Conservation (phyloP, 2,113 vertebrate species). For the Ageneiosus marmoratus region DNA sequence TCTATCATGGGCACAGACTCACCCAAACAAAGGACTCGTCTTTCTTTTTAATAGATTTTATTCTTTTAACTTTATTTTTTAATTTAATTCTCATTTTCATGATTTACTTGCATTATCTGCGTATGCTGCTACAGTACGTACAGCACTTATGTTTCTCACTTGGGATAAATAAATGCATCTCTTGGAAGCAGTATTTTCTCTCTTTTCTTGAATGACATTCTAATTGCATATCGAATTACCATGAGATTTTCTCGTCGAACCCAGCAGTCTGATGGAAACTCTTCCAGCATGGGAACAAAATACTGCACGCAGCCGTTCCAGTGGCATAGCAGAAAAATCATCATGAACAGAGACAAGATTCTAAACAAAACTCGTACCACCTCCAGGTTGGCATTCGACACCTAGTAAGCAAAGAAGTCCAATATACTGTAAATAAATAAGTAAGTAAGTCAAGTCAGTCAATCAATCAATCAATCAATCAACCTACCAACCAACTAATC, state of each 20-base stretch:
- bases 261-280: conserved; percentile 75
- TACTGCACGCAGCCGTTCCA: conserved; percentile 80
- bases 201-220: neutral
- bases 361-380: conserved; percentile 69
- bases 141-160: neutral
- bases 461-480: no score
- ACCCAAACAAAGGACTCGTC: neutral
- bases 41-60: neutral
- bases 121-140: neutral
- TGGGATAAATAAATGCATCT: neutral
- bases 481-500: no score
- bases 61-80: neutral
- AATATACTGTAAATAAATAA: neutral
- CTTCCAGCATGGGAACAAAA: conserved; percentile 75
- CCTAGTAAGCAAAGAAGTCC: conserved; percentile 55
- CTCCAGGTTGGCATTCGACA: conserved; percentile 73
- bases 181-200: neutral
- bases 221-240: conserved; percentile 53
- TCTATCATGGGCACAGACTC: neutral
- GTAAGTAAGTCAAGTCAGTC: no score
- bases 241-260: conserved; percentile 72
- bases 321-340: conserved; percentile 76
- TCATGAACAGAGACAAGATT: conserved; percentile 70
- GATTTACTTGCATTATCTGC: neutral
- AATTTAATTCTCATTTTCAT: neutral